Conservation (phyloP, 2,113 vertebrate genomes). For the Strix uralensis region DNA sequence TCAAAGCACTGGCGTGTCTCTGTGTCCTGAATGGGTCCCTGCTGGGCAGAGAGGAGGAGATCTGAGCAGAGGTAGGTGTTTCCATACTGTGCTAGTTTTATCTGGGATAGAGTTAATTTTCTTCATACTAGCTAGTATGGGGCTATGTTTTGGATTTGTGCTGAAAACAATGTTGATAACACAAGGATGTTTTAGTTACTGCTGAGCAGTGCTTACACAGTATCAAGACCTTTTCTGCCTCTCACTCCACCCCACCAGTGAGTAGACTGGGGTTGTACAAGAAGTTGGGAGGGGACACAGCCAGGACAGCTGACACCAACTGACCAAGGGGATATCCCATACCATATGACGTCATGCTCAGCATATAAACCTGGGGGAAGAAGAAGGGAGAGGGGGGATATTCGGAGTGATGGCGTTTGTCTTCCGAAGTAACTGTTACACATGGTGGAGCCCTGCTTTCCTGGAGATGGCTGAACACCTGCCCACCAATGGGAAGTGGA, state of each 20-base stretch:
- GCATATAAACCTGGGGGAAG: neutral
- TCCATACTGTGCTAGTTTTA: neutral
- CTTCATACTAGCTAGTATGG: neutral
- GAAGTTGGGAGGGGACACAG: neutral
- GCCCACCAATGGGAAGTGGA: rapidly evolving
- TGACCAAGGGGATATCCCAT: neutral
- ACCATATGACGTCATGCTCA: neutral
- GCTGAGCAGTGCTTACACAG: neutral
- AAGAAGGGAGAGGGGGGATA: rapidly evolving
- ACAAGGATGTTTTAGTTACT: neutral
- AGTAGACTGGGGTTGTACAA: too few species aligned
- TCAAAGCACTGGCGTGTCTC: rapidly evolving
- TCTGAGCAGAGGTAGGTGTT: neutral
- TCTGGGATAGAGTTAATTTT: neutral
- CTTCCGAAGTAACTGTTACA: rapidly evolving
- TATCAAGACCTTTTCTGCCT: neutral
- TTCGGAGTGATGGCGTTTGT: rapidly evolving
- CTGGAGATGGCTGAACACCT: neutral
- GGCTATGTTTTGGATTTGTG: neutral
- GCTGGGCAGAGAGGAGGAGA: neutral
- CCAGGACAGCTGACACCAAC: rapidly evolving
- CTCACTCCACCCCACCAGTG: rapidly evolving
- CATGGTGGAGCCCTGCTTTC: rapidly evolving
- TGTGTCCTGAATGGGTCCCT: neutral
- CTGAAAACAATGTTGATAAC: neutral